Evolutionary conservation across 1,140 invertebrate genomes (phyloP).

Genomic region (Saxidomus purpurata): DNA sequence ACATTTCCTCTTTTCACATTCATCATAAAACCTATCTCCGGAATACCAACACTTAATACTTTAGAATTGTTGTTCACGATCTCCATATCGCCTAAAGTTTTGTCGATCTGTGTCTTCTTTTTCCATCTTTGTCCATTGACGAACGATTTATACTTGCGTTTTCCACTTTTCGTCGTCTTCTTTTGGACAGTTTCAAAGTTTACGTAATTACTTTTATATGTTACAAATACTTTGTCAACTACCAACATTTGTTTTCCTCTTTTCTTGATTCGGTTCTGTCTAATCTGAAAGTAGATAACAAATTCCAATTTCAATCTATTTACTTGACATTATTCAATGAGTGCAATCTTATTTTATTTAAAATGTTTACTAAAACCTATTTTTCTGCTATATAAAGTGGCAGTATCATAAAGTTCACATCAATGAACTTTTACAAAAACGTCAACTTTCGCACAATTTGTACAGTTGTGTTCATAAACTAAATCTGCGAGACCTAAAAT

Average conservation of each 20-base stretch:
- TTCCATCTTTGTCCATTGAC: constrained; percentile 42
- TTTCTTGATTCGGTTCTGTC: constrained; percentile 48
- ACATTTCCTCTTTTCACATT: constrained; percentile 13
- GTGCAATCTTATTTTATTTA: too few species aligned
- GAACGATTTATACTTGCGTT: constrained; percentile 7
- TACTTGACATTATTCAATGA: too few species aligned
- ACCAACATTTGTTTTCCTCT: neutral
- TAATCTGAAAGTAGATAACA: constrained; percentile 33
- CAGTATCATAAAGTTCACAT: too few species aligned
- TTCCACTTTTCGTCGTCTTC: neutral
- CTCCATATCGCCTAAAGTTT: constrained; percentile 1
- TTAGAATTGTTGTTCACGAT: constrained; percentile 8
- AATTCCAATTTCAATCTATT: too few species aligned
- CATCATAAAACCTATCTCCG: constrained; percentile 35
- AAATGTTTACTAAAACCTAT: too few species aligned
- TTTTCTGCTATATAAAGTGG: too few species aligned
- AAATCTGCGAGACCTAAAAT: too few species aligned
- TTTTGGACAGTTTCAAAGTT: constrained; percentile 54
- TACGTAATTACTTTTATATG: constrained; percentile 30
- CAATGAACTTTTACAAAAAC: too few species aligned
- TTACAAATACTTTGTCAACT: constrained; percentile 53
- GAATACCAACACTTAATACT: neutral
- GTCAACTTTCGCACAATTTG: too few species aligned
- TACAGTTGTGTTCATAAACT: too few species aligned
- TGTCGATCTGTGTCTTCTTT: constrained; percentile 28